A percentile compares a stretch with the other conserved stretches of the same genome.
These are phyloP conservation scores for Axis porcinus DNA, from an alignment of 2,113 vertebrate species.

Conservation along the genomic window DNA sequence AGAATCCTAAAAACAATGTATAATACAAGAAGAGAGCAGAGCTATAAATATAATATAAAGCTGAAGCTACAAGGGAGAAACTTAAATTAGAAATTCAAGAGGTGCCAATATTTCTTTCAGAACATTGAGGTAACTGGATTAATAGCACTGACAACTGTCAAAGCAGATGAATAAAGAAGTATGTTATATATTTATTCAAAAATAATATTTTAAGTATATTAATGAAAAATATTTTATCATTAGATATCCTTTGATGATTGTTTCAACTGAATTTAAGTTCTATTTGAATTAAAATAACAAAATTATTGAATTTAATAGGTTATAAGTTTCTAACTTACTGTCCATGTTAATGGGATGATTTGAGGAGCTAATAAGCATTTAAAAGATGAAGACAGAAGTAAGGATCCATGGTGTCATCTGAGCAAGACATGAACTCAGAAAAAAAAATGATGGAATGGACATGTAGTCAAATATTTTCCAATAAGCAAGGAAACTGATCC, in stretches of 20 bases:
- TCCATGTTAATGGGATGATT: background rate
- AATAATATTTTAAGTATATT: background rate
- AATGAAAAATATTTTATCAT: background rate
- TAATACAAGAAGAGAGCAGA: background rate
- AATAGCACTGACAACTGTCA: background rate
- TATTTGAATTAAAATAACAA: background rate
- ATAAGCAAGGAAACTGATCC: background rate
- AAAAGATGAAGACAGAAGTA: background rate
- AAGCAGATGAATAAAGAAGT: background rate
- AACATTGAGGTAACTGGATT: background rate
- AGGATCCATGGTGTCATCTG: background rate
- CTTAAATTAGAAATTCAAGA: background rate
- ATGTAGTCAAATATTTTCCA: background rate
- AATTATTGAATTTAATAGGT: background rate
- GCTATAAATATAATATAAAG: background rate
- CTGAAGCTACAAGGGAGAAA: background rate
- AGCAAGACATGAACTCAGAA: background rate
- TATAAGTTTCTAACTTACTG: background rate
- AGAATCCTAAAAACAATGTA: background rate
- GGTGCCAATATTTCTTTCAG: background rate
- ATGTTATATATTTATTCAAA: background rate
- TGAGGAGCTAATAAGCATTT: background rate
- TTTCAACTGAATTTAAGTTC: background rate
- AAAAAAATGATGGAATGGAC: background rate
- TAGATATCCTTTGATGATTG: background rate